Conservation (phyloP, 2,888 invertebrate species). For the Temnothorax rugatulus region DNA sequence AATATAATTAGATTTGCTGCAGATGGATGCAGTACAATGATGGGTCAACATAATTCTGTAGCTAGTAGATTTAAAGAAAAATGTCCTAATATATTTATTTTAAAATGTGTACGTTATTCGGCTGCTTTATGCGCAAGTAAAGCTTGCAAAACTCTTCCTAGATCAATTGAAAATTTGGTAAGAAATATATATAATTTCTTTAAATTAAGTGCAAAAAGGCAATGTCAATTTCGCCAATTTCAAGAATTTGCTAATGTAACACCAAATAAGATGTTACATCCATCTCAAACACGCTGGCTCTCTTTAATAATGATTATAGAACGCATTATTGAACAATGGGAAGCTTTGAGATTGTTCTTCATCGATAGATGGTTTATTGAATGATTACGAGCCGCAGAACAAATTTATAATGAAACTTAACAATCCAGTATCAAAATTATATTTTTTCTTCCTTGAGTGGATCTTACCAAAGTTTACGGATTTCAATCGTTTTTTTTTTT, state of each 20-base stretch:
- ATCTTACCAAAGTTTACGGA: not conserved
- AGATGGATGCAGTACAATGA: conserved; percentile 67
- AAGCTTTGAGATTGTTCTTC: not conserved
- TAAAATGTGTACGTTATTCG: conserved; percentile 4
- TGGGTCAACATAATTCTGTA: conserved; percentile 66
- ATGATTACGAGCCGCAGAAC: not conserved
- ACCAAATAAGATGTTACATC: not conserved
- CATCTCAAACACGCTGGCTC: conserved; percentile 2
- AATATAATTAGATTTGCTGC: conserved; percentile 65
- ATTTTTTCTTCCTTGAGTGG: not conserved
- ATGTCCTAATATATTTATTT: conserved; percentile 57
- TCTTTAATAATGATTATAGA: conserved; percentile 1
- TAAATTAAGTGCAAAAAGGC: conserved; percentile 8
- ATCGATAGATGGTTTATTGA: not conserved
- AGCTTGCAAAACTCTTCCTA: conserved; percentile 3
- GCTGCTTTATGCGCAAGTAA: not conserved
- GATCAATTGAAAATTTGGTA: conserved; percentile 6
- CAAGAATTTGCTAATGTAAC: not conserved
- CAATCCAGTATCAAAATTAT: not conserved
- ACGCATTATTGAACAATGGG: conserved; percentile 7
- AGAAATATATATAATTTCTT: not conserved
- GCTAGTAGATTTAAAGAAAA: conserved; percentile 40
- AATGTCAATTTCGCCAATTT: not conserved
- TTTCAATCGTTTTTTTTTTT: not conserved
- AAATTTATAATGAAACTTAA: conserved; percentile 10